Evolutionary conservation across 1,140 invertebrate genomes (phyloP).

Genomic region (Maconellicoccus hirsutus): DNA sequence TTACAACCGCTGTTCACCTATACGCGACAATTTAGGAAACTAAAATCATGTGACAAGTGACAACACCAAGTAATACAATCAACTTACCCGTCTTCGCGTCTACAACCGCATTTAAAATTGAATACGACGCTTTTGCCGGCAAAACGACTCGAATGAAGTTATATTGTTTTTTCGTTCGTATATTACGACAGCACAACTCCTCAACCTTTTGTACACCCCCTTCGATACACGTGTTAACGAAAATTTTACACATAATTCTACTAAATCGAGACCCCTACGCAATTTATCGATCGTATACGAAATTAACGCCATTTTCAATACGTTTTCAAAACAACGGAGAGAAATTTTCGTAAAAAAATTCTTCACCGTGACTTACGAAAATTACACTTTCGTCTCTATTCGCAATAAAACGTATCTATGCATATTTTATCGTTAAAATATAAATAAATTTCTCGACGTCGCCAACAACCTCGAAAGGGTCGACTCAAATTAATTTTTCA

Average conservation of each 20-base stretch:
- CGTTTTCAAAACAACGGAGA: neutral
- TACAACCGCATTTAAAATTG: neutral
- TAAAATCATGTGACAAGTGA: neutral
- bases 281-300: neutral
- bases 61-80: neutral
- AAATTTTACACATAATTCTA: neutral
- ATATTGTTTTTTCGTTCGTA: neutral
- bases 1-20: too few relatives aligned
- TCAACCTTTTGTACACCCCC: neutral
- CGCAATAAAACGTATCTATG: neutral
- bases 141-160: neutral
- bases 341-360: too few relatives aligned
- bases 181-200: neutral
- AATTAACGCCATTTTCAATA: neutral
- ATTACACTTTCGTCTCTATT: too few relatives aligned
- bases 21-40: too few relatives aligned
- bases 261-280: neutral
- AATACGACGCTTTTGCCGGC: neutral
- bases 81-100: neutral
- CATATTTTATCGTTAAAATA: neutral
- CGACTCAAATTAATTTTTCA: neutral
- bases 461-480: neutral
- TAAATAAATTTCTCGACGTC: neutral
- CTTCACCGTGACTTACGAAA: too few relatives aligned
- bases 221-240: neutral